A percentile compares a stretch with the other conserved stretches of the same genome.
Conservation (phyloP, 2,113 vertebrate genomes). For the Arenaria interpres region DNA sequence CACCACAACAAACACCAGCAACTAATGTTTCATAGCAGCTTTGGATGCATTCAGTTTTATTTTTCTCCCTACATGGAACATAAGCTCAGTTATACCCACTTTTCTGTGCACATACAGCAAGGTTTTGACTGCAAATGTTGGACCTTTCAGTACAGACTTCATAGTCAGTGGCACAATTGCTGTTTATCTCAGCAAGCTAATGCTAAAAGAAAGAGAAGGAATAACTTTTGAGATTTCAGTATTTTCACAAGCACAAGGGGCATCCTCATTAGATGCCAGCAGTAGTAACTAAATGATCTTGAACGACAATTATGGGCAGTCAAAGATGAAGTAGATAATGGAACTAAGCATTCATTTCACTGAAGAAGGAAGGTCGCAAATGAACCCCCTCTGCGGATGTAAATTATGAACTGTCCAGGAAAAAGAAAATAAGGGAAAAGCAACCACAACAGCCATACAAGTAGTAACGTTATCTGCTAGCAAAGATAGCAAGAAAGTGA, state of each 20-base stretch:
- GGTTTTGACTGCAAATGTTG: neutral
- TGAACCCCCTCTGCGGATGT: neutral
- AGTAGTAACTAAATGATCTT: neutral
- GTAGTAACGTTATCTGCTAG: neutral
- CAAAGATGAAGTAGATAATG: neutral
- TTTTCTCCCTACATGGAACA: neutral
- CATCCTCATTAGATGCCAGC: neutral
- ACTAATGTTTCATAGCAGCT: neutral
- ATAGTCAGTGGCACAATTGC: neutral
- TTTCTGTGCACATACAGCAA: accelerated
- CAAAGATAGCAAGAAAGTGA: accelerated
- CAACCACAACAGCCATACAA: neutral
- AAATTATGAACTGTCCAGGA: neutral
- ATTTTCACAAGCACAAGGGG: neutral
- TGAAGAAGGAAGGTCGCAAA: neutral
- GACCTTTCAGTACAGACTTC: neutral
- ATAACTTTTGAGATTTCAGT: neutral
- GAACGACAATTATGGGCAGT: neutral
- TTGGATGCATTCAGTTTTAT: neutral
- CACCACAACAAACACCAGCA: neutral
- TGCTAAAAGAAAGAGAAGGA: neutral
- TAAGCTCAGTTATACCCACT: neutral
- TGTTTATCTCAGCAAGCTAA: neutral
- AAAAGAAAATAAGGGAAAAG: neutral
- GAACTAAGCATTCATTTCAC: neutral